Evolutionary conservation across 2,797 vertebrate genomes (phyloP).

Genomic region (Oreochromis mossambicus): DNA sequence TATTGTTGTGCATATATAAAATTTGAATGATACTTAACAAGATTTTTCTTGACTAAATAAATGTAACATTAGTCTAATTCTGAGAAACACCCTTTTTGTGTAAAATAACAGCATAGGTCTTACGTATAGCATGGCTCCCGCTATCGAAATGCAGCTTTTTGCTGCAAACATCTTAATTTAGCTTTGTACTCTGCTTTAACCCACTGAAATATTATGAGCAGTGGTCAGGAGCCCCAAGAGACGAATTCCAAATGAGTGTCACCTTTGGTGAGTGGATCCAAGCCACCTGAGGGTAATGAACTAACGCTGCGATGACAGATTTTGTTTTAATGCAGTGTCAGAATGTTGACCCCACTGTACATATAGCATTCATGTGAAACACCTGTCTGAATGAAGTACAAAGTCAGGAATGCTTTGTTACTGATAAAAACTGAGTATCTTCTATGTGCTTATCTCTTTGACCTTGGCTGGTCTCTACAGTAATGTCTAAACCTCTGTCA

Average conservation of each 20-base stretch:
- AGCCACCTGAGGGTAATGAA: neutral
- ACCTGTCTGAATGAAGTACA: neutral
- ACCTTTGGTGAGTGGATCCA: neutral
- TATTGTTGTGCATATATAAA: neutral
- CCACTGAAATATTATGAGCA: neutral
- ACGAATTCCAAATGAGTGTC: neutral
- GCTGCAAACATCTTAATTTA: neutral
- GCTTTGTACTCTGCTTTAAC: neutral
- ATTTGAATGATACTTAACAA: neutral
- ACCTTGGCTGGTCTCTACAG: conserved; percentile 17
- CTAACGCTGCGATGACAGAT: neutral
- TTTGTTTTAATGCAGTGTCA: neutral
- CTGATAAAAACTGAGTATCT: neutral
- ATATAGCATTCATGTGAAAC: neutral
- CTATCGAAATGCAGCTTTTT: neutral
- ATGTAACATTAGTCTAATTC: neutral
- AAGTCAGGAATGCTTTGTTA: neutral
- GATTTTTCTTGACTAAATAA: neutral
- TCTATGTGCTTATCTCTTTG: neutral
- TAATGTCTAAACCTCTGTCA: neutral
- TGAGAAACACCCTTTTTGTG: neutral
- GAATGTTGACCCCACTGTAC: neutral
- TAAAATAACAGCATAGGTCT: neutral
- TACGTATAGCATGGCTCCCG: neutral
- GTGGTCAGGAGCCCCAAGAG: neutral